Percentiles rank a stretch among this genome's conserved stretches.
Conservation (phyloP, 1,140 invertebrate genomes). For the Sarcophaga bullata region DNA sequence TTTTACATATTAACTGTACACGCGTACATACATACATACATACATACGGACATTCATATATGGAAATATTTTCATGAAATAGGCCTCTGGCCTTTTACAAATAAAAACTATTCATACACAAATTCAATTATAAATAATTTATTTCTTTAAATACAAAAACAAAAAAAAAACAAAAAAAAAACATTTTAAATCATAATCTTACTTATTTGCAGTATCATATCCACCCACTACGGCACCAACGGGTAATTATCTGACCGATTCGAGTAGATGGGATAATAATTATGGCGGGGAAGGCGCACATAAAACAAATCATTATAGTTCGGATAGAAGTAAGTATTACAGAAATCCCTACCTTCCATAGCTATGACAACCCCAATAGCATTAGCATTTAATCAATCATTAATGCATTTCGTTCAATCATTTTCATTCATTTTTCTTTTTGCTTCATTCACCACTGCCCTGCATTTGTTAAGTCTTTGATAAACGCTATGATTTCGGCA, state of each 20-base stretch:
- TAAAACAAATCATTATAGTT: slow-evolving; percentile 48
- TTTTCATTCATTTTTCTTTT: neutral
- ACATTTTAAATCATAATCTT: neutral
- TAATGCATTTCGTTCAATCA: neutral
- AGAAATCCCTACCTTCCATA: neutral
- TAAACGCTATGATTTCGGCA: slow-evolving; percentile 48
- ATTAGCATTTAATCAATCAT: neutral
- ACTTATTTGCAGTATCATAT: slow-evolving; percentile 55
- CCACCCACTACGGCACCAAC: slow-evolving; percentile 55
- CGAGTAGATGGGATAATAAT: slow-evolving; percentile 55
- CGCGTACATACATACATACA: neutral
- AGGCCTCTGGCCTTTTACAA: neutral
- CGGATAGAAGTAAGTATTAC: slow-evolving; percentile 59
- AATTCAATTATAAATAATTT: neutral
- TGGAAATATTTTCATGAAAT: neutral
- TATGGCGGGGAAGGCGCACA: slow-evolving; percentile 52
- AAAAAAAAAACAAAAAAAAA: too few species aligned
- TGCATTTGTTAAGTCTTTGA: too few species aligned
- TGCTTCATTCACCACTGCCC: too few species aligned
- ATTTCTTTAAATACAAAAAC: slow-evolving; percentile 24
- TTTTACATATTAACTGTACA: neutral
- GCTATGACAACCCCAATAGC: too few species aligned
- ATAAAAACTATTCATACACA: neutral
- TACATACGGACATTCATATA: neutral
- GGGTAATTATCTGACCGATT: slow-evolving; percentile 55